A percentile compares a stretch with the other conserved stretches of the same genome.
These are phyloP conservation scores for Cotesia typhae DNA, from an alignment of 1,140 invertebrate species.

Conservation along the genomic window DNA sequence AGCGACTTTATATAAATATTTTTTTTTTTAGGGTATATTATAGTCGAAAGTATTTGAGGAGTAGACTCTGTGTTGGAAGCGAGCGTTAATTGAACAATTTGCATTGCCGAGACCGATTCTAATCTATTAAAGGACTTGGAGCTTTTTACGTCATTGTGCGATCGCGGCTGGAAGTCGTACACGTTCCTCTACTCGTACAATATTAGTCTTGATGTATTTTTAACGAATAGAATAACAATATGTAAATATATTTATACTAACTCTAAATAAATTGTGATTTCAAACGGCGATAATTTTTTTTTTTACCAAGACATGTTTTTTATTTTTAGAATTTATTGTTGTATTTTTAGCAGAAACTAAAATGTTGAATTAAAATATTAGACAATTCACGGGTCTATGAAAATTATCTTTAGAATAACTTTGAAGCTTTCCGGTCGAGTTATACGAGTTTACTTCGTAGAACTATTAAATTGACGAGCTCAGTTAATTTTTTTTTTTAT, in stretches of 20 bases:
- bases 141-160: not conserved
- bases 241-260: too few relatives aligned
- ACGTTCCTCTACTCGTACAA: too few relatives aligned
- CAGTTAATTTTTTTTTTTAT: conserved; percentile 42
- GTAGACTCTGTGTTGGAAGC: not conserved
- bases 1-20: conserved; percentile 8
- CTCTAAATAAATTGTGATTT: not conserved
- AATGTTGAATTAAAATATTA: too few relatives aligned
- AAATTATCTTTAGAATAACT: conserved; percentile 6
- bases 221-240: too few relatives aligned
- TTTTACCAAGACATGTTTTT: not conserved
- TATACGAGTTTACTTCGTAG: conserved; percentile 23
- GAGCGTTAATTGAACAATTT: conserved; percentile 27
- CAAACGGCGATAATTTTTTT: not conserved
- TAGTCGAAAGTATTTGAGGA: too few relatives aligned
- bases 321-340: not conserved
- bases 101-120: conserved; percentile 16
- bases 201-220: too few relatives aligned
- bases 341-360: too few relatives aligned
- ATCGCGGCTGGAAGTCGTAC: not conserved
- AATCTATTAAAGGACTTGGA: not conserved
- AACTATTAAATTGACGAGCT: conserved; percentile 37
- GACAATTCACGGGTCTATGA: not conserved
- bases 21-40: conserved; percentile 5
- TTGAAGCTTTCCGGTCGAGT: conserved; percentile 22